Evolutionary conservation across 1,140 invertebrate genomes (phyloP), one percentile per base, ranked within the genome.

Genomic region (Drosophila bocki): DNA sequence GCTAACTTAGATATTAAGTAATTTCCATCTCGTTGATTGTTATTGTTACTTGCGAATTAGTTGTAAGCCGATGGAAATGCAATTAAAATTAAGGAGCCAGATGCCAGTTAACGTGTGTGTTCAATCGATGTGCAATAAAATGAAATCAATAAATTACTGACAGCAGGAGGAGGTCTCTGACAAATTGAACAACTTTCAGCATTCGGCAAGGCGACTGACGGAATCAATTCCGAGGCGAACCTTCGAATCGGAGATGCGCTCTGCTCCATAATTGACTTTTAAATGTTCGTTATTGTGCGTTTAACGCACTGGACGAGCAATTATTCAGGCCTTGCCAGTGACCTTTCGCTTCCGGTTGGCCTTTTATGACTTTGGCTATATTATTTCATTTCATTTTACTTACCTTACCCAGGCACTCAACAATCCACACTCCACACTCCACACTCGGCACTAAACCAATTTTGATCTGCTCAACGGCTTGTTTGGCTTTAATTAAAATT

Each of bases 231-330:
- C 33, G 57, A 77, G 35, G 32, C 51, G 47, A 64, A 78, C 82
- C 78, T 84, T 84, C 57, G 69, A 65, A 78, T 74, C 57, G 75
- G 82, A 86, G 82, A 86, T 86, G 82, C 62, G 78, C 79, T 47
- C 42, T 42, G 57, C 62, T 81, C 77, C 82, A 85, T 85, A 84
- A 85, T 84, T 85, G 68, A 85, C 68, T 75, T 84, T 80, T 68
- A 80, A 80, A 64, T 68, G 63, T 64, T 76, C 70, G 53, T 74
- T 82, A 74, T 76, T 79, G 68, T 75, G 76, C 80, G 75, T 82
- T 82, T 51, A 82, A 82, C 68, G 68, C 75, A 79, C 78, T 56
- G 54, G 65, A 48, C 48, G 35, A 67, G 64, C 80, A 83, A 83
- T 83, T 83, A 83, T 83, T 75, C 47, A 65, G 75, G 70, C 80